These are phyloP conservation scores for Forbesichthys agassizii DNA, from an alignment of 2,113 vertebrate species.

Conservation along the genomic window DNA sequence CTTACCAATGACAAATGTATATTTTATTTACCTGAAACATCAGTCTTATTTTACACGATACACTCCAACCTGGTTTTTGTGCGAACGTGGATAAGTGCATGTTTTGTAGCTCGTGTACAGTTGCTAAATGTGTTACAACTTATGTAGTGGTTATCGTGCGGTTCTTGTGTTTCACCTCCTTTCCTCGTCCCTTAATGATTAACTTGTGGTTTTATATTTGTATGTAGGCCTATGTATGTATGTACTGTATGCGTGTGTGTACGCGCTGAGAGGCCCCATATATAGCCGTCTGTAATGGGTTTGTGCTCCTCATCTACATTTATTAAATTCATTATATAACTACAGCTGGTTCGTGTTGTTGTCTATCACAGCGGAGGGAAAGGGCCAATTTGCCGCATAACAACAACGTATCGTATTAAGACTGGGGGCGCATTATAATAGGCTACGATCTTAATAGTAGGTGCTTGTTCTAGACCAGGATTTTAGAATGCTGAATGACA, in stretches of 20 bases:
- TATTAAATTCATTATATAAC: constrained; percentile 73
- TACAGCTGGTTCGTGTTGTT: constrained; percentile 32
- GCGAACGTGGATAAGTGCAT: constrained; percentile 58
- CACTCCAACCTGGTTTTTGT: constrained; percentile 46
- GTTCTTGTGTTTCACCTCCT: constrained; percentile 4
- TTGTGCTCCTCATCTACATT: constrained; percentile 53
- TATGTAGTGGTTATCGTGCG: constrained; percentile 49
- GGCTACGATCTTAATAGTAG: no score
- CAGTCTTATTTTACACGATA: constrained; percentile 59
- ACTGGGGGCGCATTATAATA: no score
- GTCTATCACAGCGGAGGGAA: not conserved
- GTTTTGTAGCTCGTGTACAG: constrained; percentile 53
- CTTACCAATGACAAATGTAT: constrained; percentile 70
- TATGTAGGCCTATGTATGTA: not conserved
- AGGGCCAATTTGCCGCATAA: not conserved
- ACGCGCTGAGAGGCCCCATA: constrained; percentile 48
- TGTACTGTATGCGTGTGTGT: constrained; percentile 54
- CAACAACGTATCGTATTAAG: no score
- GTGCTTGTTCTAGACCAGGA: no score
- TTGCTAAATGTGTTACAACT: constrained; percentile 35
- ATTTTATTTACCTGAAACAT: constrained; percentile 72
- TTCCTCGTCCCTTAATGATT: constrained; percentile 33
- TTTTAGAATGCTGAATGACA: not conserved
- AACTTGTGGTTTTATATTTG: constrained; percentile 3
- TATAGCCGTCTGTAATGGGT: constrained; percentile 55